phyloP scores from a whole-genome alignment of 1,140 invertebrate species.

The Aporrectodea caliginosa region DNA sequence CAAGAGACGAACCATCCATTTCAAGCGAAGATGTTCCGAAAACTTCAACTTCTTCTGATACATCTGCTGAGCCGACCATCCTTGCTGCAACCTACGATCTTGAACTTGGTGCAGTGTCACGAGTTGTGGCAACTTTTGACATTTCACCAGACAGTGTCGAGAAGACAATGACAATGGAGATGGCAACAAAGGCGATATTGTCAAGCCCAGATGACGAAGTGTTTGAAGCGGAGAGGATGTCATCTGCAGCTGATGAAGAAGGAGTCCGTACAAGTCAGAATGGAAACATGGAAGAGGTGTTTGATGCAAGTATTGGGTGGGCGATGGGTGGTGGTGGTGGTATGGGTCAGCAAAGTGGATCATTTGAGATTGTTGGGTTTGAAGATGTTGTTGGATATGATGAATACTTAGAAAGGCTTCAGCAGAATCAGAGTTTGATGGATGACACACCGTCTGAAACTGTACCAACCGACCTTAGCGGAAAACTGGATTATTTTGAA shows the following conservation, averaged over 20 bases:
- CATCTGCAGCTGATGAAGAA: too few species aligned
- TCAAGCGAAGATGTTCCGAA: slow-evolving; percentile 51
- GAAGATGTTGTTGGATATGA: slow-evolving; percentile 9
- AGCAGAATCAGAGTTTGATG: not conserved
- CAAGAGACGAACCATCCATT: slow-evolving; percentile 31
- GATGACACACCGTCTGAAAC: too few species aligned
- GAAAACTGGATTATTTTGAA: too few species aligned
- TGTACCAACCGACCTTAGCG: too few species aligned
- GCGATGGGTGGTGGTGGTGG: too few species aligned
- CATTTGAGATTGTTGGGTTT: slow-evolving; percentile 29
- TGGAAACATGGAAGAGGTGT: not conserved
- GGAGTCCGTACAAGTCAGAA: too few species aligned
- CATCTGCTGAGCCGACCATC: slow-evolving; percentile 49
- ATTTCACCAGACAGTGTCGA: slow-evolving; percentile 53
- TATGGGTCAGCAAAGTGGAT: too few species aligned
- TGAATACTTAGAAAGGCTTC: not conserved
- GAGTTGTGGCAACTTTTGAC: slow-evolving; percentile 51
- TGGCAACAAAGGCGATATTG: slow-evolving; percentile 49
- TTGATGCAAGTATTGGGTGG: not conserved
- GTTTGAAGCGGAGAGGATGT: not conserved
- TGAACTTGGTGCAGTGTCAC: slow-evolving; percentile 51
- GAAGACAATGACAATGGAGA: slow-evolving; percentile 42
- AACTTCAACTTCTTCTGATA: slow-evolving; percentile 48
- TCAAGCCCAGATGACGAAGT: slow-evolving; percentile 58
- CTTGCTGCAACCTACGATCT: slow-evolving; percentile 54